Evolutionary conservation across 2,888 invertebrate genomes (phyloP).

Genomic region (Cosmopolites sordidus): DNA sequence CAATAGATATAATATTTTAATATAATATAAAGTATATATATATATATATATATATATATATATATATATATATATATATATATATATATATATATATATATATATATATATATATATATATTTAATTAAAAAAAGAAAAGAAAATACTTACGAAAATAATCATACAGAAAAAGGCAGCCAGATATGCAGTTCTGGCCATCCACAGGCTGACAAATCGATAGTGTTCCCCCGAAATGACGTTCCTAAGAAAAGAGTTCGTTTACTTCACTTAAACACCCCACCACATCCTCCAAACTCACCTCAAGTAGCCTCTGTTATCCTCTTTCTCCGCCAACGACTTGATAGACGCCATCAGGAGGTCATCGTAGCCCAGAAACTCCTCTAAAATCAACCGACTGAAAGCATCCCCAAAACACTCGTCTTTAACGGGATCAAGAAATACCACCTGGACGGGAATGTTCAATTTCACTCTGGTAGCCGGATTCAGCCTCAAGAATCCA

Average conservation of each 20-base stretch:
- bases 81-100: too few species aligned
- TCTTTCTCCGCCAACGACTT: conserved; percentile 93
- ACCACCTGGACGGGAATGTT: conserved; percentile 90
- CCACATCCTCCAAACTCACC: conserved; percentile 49
- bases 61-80: too few species aligned
- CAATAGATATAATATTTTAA: too few species aligned
- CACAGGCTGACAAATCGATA: conserved; percentile 97
- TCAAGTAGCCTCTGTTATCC: conserved; percentile 90
- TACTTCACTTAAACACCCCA: not conserved
- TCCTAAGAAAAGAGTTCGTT: conserved; percentile 55
- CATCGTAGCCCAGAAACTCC: conserved; percentile 94
- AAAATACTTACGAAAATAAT: conserved; percentile 89
- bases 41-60: too few species aligned
- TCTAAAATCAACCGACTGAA: conserved; percentile 87
- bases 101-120: too few species aligned
- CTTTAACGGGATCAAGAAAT: conserved; percentile 79
- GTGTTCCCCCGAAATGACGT: conserved; percentile 97
- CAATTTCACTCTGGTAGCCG: conserved; percentile 77
- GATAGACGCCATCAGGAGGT: conserved; percentile 93
- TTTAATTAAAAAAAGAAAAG: not conserved
- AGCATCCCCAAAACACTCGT: conserved; percentile 90
- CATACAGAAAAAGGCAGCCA: conserved; percentile 97
- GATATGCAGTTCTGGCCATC: conserved; percentile 91
- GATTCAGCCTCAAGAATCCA: conserved; percentile 88
- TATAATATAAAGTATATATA: too few species aligned